Evolutionary conservation across 1,140 invertebrate genomes (phyloP).

Genomic region (Cydia splendana): DNA sequence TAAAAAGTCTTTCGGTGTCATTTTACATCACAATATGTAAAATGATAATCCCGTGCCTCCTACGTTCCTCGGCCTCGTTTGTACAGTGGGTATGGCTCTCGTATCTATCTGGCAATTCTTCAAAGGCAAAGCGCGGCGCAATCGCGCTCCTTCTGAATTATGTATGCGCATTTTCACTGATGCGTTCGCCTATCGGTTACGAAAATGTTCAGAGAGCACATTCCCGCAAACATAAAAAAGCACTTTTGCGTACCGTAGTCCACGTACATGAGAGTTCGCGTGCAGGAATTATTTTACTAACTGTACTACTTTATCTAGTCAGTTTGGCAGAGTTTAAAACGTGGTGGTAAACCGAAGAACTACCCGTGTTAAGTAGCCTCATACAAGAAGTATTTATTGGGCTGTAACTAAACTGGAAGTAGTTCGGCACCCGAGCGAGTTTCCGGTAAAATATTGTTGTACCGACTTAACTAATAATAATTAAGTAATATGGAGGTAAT

Average conservation of each 20-base stretch:
- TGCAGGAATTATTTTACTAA: constrained; percentile 6
- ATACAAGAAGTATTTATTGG: constrained; percentile 12
- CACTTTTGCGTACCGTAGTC: constrained; percentile 1
- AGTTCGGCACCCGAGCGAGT: background rate
- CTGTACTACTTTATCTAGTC: constrained; percentile 4
- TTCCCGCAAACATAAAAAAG: constrained; percentile 31
- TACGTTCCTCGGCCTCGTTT: background rate
- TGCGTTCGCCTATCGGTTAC: constrained; percentile 26
- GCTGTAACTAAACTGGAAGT: constrained; percentile 1
- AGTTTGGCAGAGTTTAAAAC: constrained; percentile 29
- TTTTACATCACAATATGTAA: background rate
- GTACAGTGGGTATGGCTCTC: constrained; percentile 12
- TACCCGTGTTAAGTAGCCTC: constrained; percentile 20
- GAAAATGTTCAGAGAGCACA: constrained; percentile 24
- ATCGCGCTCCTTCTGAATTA: constrained; percentile 29
- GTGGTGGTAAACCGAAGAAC: constrained; percentile 28
- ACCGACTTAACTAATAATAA: too few species aligned
- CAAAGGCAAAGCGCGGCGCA: constrained; percentile 27
- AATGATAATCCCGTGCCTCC: background rate
- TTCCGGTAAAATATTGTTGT: too few species aligned
- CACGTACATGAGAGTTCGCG: background rate
- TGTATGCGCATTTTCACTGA: constrained; percentile 33
- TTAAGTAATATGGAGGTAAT: too few species aligned
- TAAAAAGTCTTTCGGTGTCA: background rate
- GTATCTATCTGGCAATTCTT: constrained; percentile 29